phyloP scores from a whole-genome alignment of 2,797 vertebrate species.

The Anisognathus igniventris region DNA sequence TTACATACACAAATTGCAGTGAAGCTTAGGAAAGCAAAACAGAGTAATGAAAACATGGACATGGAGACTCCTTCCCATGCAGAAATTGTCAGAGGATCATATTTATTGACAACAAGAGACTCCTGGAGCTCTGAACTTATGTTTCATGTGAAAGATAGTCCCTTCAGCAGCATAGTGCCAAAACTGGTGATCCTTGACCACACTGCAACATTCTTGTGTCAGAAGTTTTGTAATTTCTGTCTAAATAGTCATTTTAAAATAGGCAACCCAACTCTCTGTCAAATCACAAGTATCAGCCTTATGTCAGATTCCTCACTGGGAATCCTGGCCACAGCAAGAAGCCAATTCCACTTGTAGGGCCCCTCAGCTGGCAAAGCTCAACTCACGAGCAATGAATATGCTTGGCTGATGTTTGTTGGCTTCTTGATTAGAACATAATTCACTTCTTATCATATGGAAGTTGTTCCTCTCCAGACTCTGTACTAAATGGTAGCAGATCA shows the following conservation, averaged over 20 bases:
- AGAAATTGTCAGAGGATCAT: not conserved
- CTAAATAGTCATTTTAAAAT: not conserved
- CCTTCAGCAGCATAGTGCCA: not conserved
- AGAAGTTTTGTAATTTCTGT: not conserved
- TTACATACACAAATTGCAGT: not conserved
- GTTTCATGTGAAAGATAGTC: not conserved
- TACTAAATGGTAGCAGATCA: not conserved
- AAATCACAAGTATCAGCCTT: not conserved
- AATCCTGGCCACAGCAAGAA: not conserved
- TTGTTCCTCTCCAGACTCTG: not conserved
- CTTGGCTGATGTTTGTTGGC: not conserved
- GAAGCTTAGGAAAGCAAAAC: not conserved
- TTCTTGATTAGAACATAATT: not conserved
- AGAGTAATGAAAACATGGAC: not conserved
- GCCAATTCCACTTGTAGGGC: not conserved
- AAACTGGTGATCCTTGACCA: not conserved
- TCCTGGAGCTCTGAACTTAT: not conserved
- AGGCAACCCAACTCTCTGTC: not conserved
- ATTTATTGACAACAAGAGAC: not conserved
- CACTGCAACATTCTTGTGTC: not conserved
- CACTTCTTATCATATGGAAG: not conserved
- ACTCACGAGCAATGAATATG: accelerated
- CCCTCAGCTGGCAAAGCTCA: not conserved
- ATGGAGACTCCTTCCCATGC: not conserved
- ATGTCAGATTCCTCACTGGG: not conserved